Percentiles rank a stretch among this genome's conserved stretches.
phyloP scores from a whole-genome alignment of 2,113 vertebrate species.

The Oryzias javanicus region DNA sequence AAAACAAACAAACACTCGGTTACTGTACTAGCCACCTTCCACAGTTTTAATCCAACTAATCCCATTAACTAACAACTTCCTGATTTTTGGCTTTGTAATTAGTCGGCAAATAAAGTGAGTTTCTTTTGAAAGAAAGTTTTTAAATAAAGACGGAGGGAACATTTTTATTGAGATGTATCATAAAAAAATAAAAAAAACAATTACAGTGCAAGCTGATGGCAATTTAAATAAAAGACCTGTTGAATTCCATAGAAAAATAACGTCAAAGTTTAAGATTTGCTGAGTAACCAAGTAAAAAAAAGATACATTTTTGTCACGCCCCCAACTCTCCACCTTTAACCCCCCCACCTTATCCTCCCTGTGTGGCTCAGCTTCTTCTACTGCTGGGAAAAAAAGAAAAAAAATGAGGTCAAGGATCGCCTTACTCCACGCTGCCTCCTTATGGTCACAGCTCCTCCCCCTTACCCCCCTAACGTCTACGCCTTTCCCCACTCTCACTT shows the following conservation, averaged over 20 bases:
- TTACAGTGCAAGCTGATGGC: too few species aligned
- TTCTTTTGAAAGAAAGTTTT: too few species aligned
- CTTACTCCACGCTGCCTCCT: conserved; percentile 60
- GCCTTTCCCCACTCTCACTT: conserved; percentile 39
- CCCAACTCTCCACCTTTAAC: conserved; percentile 11
- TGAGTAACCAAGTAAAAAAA: not conserved
- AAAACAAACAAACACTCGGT: too few species aligned
- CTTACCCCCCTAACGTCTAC: not conserved
- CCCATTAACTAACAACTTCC: too few species aligned
- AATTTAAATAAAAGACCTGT: too few species aligned
- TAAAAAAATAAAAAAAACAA: too few species aligned
- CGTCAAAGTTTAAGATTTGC: not conserved
- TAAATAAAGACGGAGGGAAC: too few species aligned
- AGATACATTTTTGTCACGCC: not conserved
- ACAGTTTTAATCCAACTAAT: too few species aligned
- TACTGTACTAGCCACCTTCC: too few species aligned
- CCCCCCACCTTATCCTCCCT: conserved; percentile 18
- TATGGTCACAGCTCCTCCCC: conserved; percentile 19
- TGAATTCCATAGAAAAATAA: not conserved
- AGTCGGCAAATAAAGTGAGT: too few species aligned
- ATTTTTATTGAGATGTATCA: too few species aligned
- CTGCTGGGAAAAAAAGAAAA: conserved; percentile 29
- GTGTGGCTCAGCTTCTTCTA: conserved; percentile 54
- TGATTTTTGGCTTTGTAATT: too few species aligned
- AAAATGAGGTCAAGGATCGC: conserved; percentile 69